A percentile compares a stretch with the other conserved stretches of the same genome.
phyloP scores from a whole-genome alignment of 2,888 invertebrate genomes.

The Chrysopilus asiliformis region DNA sequence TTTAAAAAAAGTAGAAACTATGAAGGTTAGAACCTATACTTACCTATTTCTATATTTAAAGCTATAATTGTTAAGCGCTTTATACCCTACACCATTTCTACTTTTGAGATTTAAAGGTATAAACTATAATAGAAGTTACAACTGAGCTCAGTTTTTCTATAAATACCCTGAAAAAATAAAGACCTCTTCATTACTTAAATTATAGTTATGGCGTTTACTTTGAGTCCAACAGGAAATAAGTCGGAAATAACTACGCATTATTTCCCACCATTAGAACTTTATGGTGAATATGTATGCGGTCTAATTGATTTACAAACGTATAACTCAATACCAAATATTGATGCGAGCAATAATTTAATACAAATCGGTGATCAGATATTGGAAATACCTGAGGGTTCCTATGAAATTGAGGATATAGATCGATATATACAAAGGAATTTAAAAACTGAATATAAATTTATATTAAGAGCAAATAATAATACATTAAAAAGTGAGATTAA shows the following conservation, averaged over 20 bases:
- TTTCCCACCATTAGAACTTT: slow-evolving; percentile 11
- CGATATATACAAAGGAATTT: too few relatives aligned
- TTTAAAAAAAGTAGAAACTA: too few relatives aligned
- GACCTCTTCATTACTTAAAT: too few relatives aligned
- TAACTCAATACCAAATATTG: slow-evolving; percentile 22
- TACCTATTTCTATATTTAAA: too few relatives aligned
- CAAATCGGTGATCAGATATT: slow-evolving; percentile 17
- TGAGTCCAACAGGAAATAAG: slow-evolving; percentile 19
- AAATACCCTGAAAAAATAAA: too few relatives aligned
- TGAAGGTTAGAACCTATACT: too few relatives aligned
- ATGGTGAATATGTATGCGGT: slow-evolving; percentile 20
- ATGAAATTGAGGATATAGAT: slow-evolving; percentile 24
- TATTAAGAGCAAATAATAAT: slow-evolving; percentile 10
- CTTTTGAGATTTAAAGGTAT: too few relatives aligned
- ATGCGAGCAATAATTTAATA: slow-evolving; percentile 24
- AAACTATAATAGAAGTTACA: too few relatives aligned
- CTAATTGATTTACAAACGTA: slow-evolving; percentile 20
- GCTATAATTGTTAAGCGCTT: too few relatives aligned
- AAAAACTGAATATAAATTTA: too few relatives aligned
- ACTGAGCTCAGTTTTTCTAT: too few relatives aligned
- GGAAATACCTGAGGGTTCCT: slow-evolving; percentile 23
- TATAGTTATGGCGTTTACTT: slow-evolving; percentile 21
- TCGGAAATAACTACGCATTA: slow-evolving; percentile 16
- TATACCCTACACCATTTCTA: too few relatives aligned
- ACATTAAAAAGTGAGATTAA: slow-evolving; percentile 9